These are phyloP conservation scores for Clitarchus hookeri DNA, from an alignment of 2,888 invertebrate genomes.

Conservation along the genomic window DNA sequence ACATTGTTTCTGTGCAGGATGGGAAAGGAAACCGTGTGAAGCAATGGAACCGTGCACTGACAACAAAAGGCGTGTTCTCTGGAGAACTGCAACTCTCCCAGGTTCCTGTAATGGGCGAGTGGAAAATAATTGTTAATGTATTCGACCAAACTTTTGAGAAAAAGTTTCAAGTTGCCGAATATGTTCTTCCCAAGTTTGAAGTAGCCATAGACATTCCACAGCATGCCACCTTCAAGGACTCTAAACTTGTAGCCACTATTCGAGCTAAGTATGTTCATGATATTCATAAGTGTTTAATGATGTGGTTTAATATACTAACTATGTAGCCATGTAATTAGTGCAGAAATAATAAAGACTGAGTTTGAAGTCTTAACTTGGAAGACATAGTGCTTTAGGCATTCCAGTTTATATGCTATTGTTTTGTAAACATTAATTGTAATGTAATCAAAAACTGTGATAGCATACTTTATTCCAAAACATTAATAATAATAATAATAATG, in stretches of 20 bases:
- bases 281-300: too few species aligned
- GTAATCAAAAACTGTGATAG: too few species aligned
- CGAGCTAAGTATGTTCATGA: conserved; percentile 71
- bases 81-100: conserved; percentile 77
- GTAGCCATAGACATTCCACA: conserved; percentile 81
- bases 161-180: conserved; percentile 83
- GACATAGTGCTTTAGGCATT: too few species aligned
- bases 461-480: too few species aligned
- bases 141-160: conserved; percentile 70
- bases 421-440: too few species aligned
- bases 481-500: too few species aligned
- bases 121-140: conserved; percentile 76
- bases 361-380: too few species aligned
- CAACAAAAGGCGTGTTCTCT: conserved; percentile 75
- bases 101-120: conserved; percentile 83
- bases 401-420: too few species aligned
- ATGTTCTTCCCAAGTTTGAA: conserved; percentile 92
- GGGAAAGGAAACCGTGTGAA: conserved; percentile 79
- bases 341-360: too few species aligned
- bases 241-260: conserved; percentile 76
- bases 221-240: conserved; percentile 80
- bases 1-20: conserved; percentile 59
- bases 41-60: conserved; percentile 71
- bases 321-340: too few species aligned
- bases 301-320: too few species aligned